These are phyloP conservation scores for Stictocephala bisonia DNA, from an alignment of 2,888 invertebrate genomes.

Conservation along the genomic window DNA sequence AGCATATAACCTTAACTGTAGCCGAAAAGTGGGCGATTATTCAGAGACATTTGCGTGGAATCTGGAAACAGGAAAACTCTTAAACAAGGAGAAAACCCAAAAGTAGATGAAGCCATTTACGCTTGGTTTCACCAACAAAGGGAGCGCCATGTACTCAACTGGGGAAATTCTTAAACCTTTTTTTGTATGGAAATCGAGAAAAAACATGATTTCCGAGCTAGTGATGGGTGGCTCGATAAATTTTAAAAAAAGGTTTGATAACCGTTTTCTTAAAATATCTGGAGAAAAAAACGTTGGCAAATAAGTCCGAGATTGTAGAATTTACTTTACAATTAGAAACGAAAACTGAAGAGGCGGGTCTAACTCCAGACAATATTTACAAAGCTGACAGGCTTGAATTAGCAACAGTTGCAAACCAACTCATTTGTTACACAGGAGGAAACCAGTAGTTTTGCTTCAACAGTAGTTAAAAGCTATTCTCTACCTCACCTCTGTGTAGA, in stretches of 20 bases:
- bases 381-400: conserved; percentile 27
- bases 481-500: conserved; percentile 70
- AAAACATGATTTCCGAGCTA: conserved; percentile 11
- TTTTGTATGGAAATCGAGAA: background rate
- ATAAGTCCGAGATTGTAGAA: background rate
- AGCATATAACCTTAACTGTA: too few species aligned
- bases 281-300: conserved; percentile 5
- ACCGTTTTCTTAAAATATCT: background rate
- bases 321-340: background rate
- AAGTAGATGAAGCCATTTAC: conserved; percentile 12
- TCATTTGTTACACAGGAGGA: conserved; percentile 7
- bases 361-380: conserved; percentile 6
- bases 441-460: too few species aligned
- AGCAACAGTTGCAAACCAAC: conserved; percentile 8
- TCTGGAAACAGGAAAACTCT: background rate
- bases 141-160: background rate
- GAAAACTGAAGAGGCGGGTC: background rate
- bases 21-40: too few species aligned
- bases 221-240: conserved; percentile 27
- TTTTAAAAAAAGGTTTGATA: conserved; percentile 2
- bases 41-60: too few species aligned
- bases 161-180: background rate
- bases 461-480: too few species aligned
- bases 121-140: too few species aligned
- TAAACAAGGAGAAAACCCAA: too few species aligned